Conservation (phyloP, 2,888 invertebrate genomes). For the Drosophila pegasa region DNA sequence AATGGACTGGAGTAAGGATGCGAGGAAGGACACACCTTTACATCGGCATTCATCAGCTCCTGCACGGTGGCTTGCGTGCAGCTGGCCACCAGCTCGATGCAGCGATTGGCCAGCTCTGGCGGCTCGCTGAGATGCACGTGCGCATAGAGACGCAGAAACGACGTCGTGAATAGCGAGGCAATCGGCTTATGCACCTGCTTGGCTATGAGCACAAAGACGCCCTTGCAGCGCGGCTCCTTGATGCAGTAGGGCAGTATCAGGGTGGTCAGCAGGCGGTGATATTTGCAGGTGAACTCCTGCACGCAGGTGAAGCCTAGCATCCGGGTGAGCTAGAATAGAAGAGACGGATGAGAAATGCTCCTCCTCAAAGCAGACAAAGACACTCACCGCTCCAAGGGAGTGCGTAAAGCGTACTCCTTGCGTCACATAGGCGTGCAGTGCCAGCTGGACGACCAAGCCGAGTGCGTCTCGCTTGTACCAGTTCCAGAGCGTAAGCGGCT, state of each 20-base stretch:
- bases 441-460: slow-evolving; percentile 76
- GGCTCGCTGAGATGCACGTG: slow-evolving; percentile 89
- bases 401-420: slow-evolving; percentile 79
- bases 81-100: slow-evolving; percentile 87
- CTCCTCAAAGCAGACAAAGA: accelerated
- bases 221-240: slow-evolving; percentile 84
- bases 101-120: slow-evolving; percentile 87
- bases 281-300: slow-evolving; percentile 89
- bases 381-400: slow-evolving; percentile 77
- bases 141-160: slow-evolving; percentile 90
- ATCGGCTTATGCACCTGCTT: slow-evolving; percentile 80
- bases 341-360: accelerated
- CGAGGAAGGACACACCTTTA: slow-evolving; percentile 71
- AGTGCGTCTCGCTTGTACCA: slow-evolving; percentile 84
- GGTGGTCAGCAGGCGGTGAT: slow-evolving; percentile 89
- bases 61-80: slow-evolving; percentile 87
- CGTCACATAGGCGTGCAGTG: slow-evolving; percentile 74
- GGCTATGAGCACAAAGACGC: slow-evolving; percentile 86
- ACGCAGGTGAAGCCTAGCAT: slow-evolving; percentile 90
- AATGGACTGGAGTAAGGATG: background rate
- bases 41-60: slow-evolving; percentile 88
- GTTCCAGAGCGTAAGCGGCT: slow-evolving; percentile 82
- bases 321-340: slow-evolving; percentile 85
- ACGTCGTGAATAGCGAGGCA: slow-evolving; percentile 87
- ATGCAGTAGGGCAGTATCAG: slow-evolving; percentile 87